Evolutionary conservation across 2,113 vertebrate genomes (phyloP).

Genomic region (Neolamprologus hecqui): DNA sequence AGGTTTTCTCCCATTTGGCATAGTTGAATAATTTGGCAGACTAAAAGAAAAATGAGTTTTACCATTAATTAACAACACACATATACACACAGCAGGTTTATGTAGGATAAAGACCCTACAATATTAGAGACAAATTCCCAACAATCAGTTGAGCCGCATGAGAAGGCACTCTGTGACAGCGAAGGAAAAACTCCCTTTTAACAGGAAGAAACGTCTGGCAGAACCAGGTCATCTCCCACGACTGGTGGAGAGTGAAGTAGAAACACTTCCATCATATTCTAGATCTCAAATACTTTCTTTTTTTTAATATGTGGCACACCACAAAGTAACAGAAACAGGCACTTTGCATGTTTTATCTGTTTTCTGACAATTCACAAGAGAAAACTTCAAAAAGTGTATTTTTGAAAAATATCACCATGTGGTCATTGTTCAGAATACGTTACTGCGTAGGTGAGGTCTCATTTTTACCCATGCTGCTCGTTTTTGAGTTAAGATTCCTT

Average conservation of each 20-base stretch:
- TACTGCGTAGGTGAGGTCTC: rapidly evolving
- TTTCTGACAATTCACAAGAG: background rate
- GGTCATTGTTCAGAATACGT: background rate
- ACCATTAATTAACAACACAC: background rate
- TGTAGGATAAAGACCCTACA: background rate
- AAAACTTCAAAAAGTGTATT: background rate
- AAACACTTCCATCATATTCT: background rate
- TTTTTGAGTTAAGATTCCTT: rapidly evolving
- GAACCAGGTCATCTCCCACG: background rate
- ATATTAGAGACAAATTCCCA: background rate
- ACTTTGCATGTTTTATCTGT: background rate
- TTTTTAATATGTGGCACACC: rapidly evolving
- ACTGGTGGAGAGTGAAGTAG: background rate
- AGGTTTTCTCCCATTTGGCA: conserved; percentile 79
- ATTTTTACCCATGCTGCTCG: background rate
- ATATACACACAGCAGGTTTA: background rate
- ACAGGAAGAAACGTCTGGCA: background rate
- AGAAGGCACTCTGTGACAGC: background rate
- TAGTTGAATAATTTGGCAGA: conserved; percentile 93
- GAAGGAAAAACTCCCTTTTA: background rate
- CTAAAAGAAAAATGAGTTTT: conserved; percentile 60
- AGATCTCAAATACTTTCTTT: background rate
- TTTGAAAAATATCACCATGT: background rate
- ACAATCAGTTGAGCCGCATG: rapidly evolving
- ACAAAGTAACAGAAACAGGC: background rate